Evolutionary conservation across 2,113 vertebrate genomes (phyloP), one percentile per base, ranked within the genome.

Genomic region (Prionailurus viverrinus): DNA sequence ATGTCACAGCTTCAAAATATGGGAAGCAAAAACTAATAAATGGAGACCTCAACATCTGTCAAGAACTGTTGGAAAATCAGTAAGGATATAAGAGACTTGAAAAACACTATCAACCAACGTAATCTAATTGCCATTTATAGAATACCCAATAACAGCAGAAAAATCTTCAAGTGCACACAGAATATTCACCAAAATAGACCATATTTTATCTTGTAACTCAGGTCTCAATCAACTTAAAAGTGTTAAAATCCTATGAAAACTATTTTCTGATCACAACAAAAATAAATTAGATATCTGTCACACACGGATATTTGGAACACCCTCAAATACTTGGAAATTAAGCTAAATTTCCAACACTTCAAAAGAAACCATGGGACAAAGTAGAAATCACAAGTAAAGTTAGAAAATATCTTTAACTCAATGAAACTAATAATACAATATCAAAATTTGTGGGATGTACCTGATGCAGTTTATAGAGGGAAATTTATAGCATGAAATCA

Each of bases 1-100:
- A 58, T 39, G 27, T 88, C 51, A 95, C 65, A 87, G 51, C 55
- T 93, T 95, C 55, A 51, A 68, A 91, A 48, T 80, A 90, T 18
- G 85, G 14, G 29, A 61, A 81, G 69, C 31, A 76, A 95, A 90
- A 85, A 41, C 65, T 82, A 33, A 74, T 29, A 89, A 63, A 36
- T 21, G 31, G 71, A 31, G 73, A 87, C 27, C 79, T 87, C 66
- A 61, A 36, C 33, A 86, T 36, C 39, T 74, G 39, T 87, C 58
- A 87, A 41, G n/a, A 76, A 74, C 2, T 66, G 90, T 45, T 11
- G 90, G 55, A 86, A 55, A 65, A 65, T 48, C 73, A 85, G 55
- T 21, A 68, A 68, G 83, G 48, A 58, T 66, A 51, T 0, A 61
- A n/a, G 5, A 65, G 21, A 74, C 25, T 31, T 84, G 83, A 53